Conservation (phyloP, 2,888 invertebrate species). For the Ametastegia equiseti region DNA sequence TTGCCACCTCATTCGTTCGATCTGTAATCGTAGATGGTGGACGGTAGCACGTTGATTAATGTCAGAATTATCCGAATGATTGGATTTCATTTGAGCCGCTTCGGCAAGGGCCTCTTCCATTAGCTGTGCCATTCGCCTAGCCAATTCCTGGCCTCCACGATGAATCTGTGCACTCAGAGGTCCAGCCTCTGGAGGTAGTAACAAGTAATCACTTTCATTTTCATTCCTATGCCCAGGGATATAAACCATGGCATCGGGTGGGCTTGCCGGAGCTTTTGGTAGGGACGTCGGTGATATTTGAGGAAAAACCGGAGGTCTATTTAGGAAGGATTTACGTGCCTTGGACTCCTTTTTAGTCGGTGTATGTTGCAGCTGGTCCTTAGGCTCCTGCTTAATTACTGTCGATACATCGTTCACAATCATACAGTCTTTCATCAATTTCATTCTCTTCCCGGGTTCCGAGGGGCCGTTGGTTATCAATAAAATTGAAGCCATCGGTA, state of each 20-base stretch:
- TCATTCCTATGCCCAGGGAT: slow-evolving; percentile 56
- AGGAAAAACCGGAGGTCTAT: slow-evolving; percentile 62
- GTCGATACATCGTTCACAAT: slow-evolving; percentile 29
- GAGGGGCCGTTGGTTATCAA: slow-evolving; percentile 17
- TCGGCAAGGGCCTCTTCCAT: slow-evolving; percentile 70
- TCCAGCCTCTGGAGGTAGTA: slow-evolving; percentile 71
- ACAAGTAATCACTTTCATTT: slow-evolving; percentile 57
- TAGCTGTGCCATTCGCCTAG: slow-evolving; percentile 68
- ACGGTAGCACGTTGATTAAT: slow-evolving; percentile 79
- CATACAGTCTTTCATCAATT: not conserved
- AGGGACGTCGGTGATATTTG: slow-evolving; percentile 54
- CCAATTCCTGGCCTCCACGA: slow-evolving; percentile 67
- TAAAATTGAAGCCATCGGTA: slow-evolving; percentile 31
- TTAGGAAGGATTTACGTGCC: slow-evolving; percentile 74
- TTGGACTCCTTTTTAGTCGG: slow-evolving; percentile 63
- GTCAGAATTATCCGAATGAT: slow-evolving; percentile 55
- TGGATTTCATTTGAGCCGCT: slow-evolving; percentile 58
- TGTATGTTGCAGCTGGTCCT: slow-evolving; percentile 49
- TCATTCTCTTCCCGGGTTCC: not conserved
- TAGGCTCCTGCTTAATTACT: slow-evolving; percentile 61
- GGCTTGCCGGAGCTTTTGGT: slow-evolving; percentile 51
- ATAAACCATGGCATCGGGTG: slow-evolving; percentile 60
- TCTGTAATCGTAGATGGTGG: slow-evolving; percentile 81
- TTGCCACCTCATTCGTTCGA: slow-evolving; percentile 84
- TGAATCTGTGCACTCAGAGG: slow-evolving; percentile 68